A percentile compares a stretch with the other conserved stretches of the same genome.
These are phyloP conservation scores for Atherinosoma microstoma DNA, from an alignment of 2,797 vertebrate species.

Conservation along the genomic window DNA sequence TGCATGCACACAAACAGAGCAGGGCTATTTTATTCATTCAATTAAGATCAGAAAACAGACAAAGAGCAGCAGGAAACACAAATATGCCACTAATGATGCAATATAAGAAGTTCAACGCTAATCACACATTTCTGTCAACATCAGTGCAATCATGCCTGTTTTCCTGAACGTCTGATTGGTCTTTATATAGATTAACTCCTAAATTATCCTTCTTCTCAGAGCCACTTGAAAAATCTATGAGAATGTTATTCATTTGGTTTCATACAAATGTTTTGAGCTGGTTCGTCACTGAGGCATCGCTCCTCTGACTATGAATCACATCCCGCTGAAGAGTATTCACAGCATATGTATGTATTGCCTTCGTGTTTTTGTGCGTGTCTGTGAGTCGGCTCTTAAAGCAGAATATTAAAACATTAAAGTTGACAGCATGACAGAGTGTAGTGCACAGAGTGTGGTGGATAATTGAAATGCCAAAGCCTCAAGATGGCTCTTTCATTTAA, in stretches of 20 bases:
- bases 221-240: slow-evolving; percentile 55
- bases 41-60: background rate
- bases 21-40: background rate
- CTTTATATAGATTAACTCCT: slow-evolving; percentile 43
- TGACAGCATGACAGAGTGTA: slow-evolving; percentile 67
- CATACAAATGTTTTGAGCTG: slow-evolving; percentile 62
- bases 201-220: slow-evolving; percentile 58
- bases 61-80: background rate
- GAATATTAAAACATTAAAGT: slow-evolving; percentile 73
- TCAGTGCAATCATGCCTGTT: slow-evolving; percentile 29
- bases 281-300: slow-evolving; percentile 54
- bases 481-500: slow-evolving; percentile 62
- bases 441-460: slow-evolving; percentile 53
- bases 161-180: slow-evolving; percentile 40
- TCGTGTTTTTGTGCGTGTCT: slow-evolving; percentile 32
- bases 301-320: slow-evolving; percentile 59
- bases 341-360: slow-evolving; percentile 7
- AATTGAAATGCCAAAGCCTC: slow-evolving; percentile 75
- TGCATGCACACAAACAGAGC: background rate
- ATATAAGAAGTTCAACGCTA: slow-evolving; percentile 6
- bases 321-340: slow-evolving; percentile 13
- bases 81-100: background rate
- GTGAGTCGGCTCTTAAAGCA: slow-evolving; percentile 47
- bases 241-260: slow-evolving; percentile 51
- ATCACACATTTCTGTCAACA: slow-evolving; percentile 42